Conservation (phyloP, 2,888 invertebrate species). For the Agrotis clavis region DNA sequence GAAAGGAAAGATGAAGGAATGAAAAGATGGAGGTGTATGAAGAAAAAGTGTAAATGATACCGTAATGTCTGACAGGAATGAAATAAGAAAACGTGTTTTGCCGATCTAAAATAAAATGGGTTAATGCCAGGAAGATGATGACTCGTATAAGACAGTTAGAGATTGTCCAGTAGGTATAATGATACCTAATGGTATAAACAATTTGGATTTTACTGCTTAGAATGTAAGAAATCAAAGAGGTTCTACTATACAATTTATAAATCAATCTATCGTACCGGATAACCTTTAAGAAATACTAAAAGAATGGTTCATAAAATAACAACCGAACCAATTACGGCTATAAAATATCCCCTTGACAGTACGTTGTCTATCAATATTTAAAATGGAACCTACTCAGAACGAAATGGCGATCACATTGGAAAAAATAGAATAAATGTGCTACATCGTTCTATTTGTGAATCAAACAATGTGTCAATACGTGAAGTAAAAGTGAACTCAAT, state of each 20-base stretch:
- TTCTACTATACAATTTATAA: background rate
- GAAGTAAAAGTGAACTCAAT: background rate
- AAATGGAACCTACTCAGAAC: background rate
- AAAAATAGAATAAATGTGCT: constrained; percentile 5
- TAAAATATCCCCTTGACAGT: background rate
- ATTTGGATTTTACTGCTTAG: background rate
- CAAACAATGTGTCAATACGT: constrained; percentile 10
- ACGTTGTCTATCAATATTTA: constrained; percentile 17
- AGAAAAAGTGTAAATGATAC: too few relatives aligned
- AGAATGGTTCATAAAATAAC: background rate
- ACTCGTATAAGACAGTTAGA: too few relatives aligned
- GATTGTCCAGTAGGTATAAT: too few relatives aligned
- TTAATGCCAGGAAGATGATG: too few relatives aligned
- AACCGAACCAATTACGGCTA: background rate
- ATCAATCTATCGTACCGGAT: background rate
- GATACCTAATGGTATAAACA: too few relatives aligned
- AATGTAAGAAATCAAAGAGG: background rate
- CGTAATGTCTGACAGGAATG: too few relatives aligned
- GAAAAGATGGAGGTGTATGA: too few relatives aligned
- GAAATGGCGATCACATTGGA: background rate
- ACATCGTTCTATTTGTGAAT: constrained; percentile 2
- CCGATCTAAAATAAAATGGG: too few relatives aligned
- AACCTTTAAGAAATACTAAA: background rate
- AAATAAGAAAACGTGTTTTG: too few relatives aligned
- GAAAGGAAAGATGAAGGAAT: too few relatives aligned